Conservation (phyloP, 2,113 vertebrate species). For the Sander vitreus region DNA sequence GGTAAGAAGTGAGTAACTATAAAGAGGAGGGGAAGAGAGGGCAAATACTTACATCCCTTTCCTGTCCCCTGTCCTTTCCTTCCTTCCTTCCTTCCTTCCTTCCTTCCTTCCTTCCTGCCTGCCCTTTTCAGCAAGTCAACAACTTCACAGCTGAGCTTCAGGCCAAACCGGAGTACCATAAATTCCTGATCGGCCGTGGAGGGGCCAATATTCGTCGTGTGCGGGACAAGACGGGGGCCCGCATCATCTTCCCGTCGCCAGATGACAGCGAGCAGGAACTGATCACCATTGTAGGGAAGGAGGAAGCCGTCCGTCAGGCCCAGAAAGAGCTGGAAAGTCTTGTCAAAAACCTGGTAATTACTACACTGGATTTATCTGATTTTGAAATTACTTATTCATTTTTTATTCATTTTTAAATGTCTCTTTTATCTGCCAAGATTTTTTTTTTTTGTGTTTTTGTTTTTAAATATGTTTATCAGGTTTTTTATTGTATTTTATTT, state of each 20-base stretch:
- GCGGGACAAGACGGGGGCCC: constrained; percentile 83
- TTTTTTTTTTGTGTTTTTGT: background rate
- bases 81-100: background rate
- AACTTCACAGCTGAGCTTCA: constrained; percentile 84
- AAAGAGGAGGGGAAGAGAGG: background rate
- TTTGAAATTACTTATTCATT: background rate
- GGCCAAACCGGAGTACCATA: constrained; percentile 87
- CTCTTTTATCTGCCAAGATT: background rate
- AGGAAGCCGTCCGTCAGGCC: constrained; percentile 83
- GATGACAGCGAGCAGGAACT: constrained; percentile 85
- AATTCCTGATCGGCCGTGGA: constrained; percentile 86
- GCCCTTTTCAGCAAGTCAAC: constrained; percentile 84
- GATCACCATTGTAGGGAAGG: constrained; percentile 87
- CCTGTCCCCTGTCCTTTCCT: background rate
- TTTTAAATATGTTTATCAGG: background rate
- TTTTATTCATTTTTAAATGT: background rate
- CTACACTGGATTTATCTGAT: too few relatives aligned
- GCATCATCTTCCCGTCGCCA: constrained; percentile 84
- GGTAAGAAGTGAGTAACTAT: background rate
- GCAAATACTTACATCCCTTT: background rate
- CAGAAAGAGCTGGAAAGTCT: constrained; percentile 85
- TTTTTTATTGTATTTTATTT: too few relatives aligned
- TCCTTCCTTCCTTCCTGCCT: background rate
- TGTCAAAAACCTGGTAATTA: constrained; percentile 85
- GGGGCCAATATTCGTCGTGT: constrained; percentile 86